These are phyloP conservation scores for Watsonalla binaria DNA, from an alignment of 2,888 invertebrate genomes.

Conservation along the genomic window DNA sequence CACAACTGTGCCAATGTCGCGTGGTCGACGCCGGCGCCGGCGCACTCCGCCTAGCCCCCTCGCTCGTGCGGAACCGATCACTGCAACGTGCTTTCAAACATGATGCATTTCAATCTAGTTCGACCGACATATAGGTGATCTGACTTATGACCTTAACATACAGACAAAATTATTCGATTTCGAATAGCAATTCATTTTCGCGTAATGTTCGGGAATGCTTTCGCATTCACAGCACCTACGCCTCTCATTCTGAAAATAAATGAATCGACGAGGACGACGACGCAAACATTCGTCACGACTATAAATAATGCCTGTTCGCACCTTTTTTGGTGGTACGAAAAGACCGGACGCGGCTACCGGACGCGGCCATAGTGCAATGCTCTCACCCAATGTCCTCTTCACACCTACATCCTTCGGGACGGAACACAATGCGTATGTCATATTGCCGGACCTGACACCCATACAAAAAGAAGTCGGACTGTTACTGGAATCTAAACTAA, in stretches of 20 bases:
- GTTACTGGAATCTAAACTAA: constrained; percentile 38
- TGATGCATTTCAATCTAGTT: constrained; percentile 12
- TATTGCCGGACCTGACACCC: constrained; percentile 61
- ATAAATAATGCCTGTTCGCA: constrained; percentile 72
- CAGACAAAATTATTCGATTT: too few relatives aligned
- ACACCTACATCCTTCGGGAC: constrained; percentile 23
- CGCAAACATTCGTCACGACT: constrained; percentile 63
- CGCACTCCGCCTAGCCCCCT: constrained; percentile 43
- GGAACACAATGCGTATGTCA: constrained; percentile 33
- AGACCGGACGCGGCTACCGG: constrained; percentile 75
- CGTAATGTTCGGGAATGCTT: constrained; percentile 35
- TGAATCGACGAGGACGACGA: constrained; percentile 51
- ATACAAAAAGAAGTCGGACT: constrained; percentile 57
- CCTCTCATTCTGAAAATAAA: constrained; percentile 63
- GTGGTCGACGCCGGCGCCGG: constrained; percentile 42
- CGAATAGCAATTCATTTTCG: constrained; percentile 13
- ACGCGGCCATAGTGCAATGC: constrained; percentile 62
- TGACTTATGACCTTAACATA: too few relatives aligned
- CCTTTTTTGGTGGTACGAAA: constrained; percentile 75
- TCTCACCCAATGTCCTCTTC: constrained; percentile 55
- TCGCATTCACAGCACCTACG: constrained; percentile 46
- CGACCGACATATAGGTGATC: constrained; percentile 11
- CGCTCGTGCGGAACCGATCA: constrained; percentile 64
- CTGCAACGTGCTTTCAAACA: constrained; percentile 22
- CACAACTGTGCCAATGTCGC: constrained; percentile 77